Evolutionary conservation across 1,140 invertebrate genomes (phyloP), one percentile per base, ranked within the genome.

Genomic region (Achatina immaculata): DNA sequence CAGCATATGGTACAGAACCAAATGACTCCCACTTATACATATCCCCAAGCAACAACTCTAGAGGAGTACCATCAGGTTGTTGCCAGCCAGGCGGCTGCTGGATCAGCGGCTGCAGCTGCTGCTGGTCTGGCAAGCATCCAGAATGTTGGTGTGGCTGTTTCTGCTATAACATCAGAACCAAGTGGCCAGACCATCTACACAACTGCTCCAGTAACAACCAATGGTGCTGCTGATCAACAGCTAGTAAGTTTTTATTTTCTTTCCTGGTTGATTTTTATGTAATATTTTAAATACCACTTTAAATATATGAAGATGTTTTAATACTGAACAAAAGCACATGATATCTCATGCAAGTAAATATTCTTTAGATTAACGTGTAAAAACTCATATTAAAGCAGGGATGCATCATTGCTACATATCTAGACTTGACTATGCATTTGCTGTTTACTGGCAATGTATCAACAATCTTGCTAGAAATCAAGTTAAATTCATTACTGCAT

Each of bases 1-100:
- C 94, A 97, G 96, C 96, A 97, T 94, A 96, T 97, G 95, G 96
- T 97, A 93, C 96, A 96, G 93, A 95, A 96, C 93, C 96, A 96
- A 87, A 96, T 97, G 94, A 94, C 94, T 91, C 93, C 90, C 62
- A 95, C 95, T 89, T 96, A 95, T 92, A 95, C 93, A 93, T 95
- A 94, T 91, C 94, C 93, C 92, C 94, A 92, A 93, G 89, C 85
- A 62, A 72, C 75, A 28, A 83, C 83, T 36, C 82, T 89, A 68
- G 86, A 89, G 68, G 88, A 89, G 62, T 88, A 86, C 79, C 85
- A 88, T 62, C 87, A 84, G 40, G 84, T 85, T 45, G 85, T 88
- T 65, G 86, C 86, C 36, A 86, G 81, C 74, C 84, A 84, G 62
- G 82, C 85, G 78, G 92, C 92, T 36, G 90, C 90, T 43, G 91